phyloP scores from a whole-genome alignment of 2,113 vertebrate genomes.

The Podiceps cristatus region DNA sequence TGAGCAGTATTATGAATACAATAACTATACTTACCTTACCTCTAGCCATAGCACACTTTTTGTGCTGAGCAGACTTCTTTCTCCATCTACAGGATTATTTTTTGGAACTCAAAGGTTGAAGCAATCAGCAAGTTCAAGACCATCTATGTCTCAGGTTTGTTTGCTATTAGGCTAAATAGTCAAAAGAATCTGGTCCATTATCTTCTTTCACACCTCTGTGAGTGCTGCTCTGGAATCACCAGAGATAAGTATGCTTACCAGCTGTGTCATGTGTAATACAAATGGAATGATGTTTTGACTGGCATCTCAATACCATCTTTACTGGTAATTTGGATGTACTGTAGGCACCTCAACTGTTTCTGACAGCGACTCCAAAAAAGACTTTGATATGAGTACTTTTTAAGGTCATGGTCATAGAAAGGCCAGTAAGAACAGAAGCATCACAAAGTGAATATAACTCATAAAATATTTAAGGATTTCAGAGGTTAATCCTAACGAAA shows the following conservation, averaged over 20 bases:
- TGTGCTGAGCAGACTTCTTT: neutral
- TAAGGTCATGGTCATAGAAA: neutral
- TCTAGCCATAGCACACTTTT: neutral
- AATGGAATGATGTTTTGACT: neutral
- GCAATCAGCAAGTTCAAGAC: neutral
- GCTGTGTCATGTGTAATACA: neutral
- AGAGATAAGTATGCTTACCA: neutral
- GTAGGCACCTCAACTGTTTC: neutral
- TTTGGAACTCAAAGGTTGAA: neutral
- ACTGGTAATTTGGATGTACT: neutral
- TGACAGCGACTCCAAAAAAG: neutral
- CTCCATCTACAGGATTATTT: neutral
- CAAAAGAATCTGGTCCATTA: neutral
- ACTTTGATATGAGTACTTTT: neutral
- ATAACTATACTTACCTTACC: neutral
- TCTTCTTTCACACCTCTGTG: neutral
- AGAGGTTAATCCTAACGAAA: neutral
- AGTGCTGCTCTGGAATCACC: neutral
- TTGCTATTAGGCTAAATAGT: neutral
- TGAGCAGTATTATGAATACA: neutral
- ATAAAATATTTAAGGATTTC: neutral
- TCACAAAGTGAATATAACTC: neutral
- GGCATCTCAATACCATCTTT: neutral
- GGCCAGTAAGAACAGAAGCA: neutral
- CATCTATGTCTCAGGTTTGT: neutral